Evolutionary conservation across 64 coral and sea anemone species (phyloP), one percentile per base, ranked within the genome.

Genomic region (Hydrozoanthus tunicans): DNA sequence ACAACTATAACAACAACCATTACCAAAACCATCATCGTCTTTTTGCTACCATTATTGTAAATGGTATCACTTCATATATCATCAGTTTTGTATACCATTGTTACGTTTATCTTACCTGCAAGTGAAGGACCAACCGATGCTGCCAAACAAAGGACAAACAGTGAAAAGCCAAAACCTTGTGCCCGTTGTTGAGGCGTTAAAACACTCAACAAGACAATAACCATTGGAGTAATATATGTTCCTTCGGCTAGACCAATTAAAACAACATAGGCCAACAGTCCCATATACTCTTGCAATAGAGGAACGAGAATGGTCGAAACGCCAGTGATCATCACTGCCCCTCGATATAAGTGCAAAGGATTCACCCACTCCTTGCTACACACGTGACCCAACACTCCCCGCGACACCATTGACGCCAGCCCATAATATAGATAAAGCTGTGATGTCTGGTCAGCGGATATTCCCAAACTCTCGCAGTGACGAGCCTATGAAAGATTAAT

Each of bases 311-410:
- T 10, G 3, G 88, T 15, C 11, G 74, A 64, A 6, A 89, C 10
- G 13, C 92, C 92, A 78, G 5, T 26, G 12, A 93, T 23, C 0
- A 67, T 70, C 9, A 79, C 58, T 53, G 74, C 75, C 1, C 6
- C 54, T 85, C 88, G 92, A 78, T 93, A 93, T 51, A 93, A 86
- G 9, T 74, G 58, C 17, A 93, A 58, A 58, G 83, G 65, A 17
- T 77, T 93, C 55, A 77, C 24, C 23, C 14, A 89, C 6, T 58
- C 43, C 3, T 77, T 77, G 61, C 79, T 78, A 80, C 84, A 77
- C 11, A 89, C 14, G 25, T 70, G 80, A 86, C 92, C 86, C 65
- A 80, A 77, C 6, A 67, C 56, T n/a, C 54, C 17, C 26, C 92
- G 92, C 20, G 83, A 69, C 8, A 93, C 25, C 24, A 93, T 52